phyloP scores from a whole-genome alignment of 2,113 vertebrate genomes.

The Zosterops hypoxanthus region DNA sequence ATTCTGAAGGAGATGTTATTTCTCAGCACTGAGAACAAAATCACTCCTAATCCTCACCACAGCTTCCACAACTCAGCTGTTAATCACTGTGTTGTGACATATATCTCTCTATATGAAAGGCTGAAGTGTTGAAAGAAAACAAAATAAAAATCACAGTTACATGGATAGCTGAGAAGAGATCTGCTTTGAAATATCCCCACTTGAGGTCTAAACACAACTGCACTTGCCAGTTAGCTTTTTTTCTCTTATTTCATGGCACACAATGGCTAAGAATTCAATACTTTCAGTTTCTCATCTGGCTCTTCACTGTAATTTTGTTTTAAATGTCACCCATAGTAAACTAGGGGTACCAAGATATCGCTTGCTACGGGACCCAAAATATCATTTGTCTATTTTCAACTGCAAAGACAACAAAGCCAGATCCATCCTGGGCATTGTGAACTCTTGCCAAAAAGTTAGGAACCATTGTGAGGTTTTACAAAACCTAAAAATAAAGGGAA shows the following conservation, averaged over 20 bases:
- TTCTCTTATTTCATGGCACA: not conserved
- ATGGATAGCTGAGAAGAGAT: not conserved
- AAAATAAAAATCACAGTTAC: not conserved
- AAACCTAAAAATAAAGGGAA: not conserved
- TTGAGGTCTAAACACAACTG: not conserved
- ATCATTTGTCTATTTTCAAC: not conserved
- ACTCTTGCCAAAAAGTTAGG: not conserved
- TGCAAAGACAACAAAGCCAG: not conserved
- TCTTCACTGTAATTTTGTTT: not conserved
- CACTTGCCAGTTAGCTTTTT: not conserved
- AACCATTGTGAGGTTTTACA: not conserved
- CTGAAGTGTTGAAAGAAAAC: not conserved
- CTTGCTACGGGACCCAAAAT: not conserved
- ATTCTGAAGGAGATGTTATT: not conserved
- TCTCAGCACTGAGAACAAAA: not conserved
- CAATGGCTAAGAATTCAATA: not conserved
- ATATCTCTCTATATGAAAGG: not conserved
- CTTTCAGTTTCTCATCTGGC: not conserved
- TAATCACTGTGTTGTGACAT: conserved; percentile 18
- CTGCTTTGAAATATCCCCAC: not conserved
- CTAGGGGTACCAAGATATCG: not conserved
- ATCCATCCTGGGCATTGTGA: not conserved
- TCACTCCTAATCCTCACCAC: not conserved
- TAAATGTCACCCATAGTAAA: not conserved
- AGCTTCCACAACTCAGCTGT: not conserved